These are phyloP conservation scores for Oligia strigilis DNA, from an alignment of 2,888 invertebrate species.

Conservation along the genomic window DNA sequence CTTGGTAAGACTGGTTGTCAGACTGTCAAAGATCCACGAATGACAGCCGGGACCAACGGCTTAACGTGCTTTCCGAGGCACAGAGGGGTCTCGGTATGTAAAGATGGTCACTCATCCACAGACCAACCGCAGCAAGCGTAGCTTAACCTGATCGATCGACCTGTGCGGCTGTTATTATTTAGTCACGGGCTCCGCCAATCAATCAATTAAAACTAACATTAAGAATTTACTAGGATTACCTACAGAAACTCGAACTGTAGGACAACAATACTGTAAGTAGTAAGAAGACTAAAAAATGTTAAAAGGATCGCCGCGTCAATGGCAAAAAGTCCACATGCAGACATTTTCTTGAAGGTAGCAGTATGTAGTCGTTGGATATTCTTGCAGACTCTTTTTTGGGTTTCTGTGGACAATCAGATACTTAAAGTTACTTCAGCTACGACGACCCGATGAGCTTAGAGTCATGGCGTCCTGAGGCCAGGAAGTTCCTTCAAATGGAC, in stretches of 20 bases:
- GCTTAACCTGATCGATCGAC: too few species aligned
- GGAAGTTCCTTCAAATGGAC: background rate
- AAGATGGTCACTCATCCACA: too few species aligned
- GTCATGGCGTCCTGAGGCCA: background rate
- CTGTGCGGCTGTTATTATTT: too few species aligned
- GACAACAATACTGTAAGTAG: conserved; percentile 12
- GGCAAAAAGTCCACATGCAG: conserved; percentile 22
- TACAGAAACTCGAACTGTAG: conserved; percentile 42
- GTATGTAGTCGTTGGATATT: conserved; percentile 22
- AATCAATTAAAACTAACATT: too few species aligned
- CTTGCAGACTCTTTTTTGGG: conserved; percentile 25
- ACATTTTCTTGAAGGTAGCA: conserved; percentile 15
- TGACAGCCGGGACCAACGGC: too few species aligned
- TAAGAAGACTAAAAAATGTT: conserved; percentile 12
- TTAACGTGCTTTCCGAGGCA: too few species aligned
- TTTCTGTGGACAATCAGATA: conserved; percentile 15
- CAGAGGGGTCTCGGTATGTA: too few species aligned
- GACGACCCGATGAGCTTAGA: background rate
- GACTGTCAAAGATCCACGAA: too few species aligned
- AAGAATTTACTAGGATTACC: background rate
- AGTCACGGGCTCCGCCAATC: too few species aligned
- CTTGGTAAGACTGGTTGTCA: too few species aligned
- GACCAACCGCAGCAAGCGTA: too few species aligned
- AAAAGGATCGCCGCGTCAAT: conserved; percentile 17
- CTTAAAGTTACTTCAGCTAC: background rate